These are phyloP conservation scores for Catharus bicknelli DNA, from an alignment of 2,113 vertebrate species.

Conservation along the genomic window DNA sequence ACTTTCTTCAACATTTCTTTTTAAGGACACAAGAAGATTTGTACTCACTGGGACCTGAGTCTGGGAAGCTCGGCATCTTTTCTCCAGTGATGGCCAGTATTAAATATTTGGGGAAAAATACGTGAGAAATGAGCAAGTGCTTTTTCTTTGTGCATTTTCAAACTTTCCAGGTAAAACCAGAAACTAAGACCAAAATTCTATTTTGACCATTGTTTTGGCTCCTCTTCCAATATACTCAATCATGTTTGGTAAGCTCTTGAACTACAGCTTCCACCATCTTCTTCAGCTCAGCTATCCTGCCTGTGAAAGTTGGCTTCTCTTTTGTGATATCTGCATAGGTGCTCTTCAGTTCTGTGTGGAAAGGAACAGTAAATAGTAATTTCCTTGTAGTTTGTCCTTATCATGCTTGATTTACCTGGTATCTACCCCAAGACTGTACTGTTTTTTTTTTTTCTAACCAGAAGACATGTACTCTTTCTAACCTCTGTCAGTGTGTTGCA, in stretches of 20 bases:
- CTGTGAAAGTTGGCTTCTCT: not conserved
- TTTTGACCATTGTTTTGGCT: not conserved
- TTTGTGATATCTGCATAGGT: not conserved
- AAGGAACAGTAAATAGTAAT: not conserved
- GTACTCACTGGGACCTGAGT: not conserved
- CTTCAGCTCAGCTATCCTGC: not conserved
- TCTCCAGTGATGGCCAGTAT: not conserved
- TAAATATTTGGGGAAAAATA: not conserved
- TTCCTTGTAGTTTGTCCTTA: not conserved
- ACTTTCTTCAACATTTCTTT: not conserved
- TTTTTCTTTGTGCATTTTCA: not conserved
- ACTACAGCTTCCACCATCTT: not conserved
- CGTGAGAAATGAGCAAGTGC: not conserved
- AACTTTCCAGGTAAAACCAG: not conserved
- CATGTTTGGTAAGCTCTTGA: not conserved
- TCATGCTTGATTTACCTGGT: not conserved
- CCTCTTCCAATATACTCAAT: not conserved
- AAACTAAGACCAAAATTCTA: not conserved
- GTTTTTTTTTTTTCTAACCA: not conserved
- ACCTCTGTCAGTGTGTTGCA: not conserved
- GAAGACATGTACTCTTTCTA: not conserved
- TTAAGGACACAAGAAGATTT: not conserved
- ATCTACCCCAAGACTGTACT: not conserved
- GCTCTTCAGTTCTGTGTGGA: not conserved
- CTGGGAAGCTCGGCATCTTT: not conserved